Evolutionary conservation across 2,113 vertebrate species (phyloP), one percentile per base, ranked within the genome.

Genomic region (Antennarius striatus): DNA sequence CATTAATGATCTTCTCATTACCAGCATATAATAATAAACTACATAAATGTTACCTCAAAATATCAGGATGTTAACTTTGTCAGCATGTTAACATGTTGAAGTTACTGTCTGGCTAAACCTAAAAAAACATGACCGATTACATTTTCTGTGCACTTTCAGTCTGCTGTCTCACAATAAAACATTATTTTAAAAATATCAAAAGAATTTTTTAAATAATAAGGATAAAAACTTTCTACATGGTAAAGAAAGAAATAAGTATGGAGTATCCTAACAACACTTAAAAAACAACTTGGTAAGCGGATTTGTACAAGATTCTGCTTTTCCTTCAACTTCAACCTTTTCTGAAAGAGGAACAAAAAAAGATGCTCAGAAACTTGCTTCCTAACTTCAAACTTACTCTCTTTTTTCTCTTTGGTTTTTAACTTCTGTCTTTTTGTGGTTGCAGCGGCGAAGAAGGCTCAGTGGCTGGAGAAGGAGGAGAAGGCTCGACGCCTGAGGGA

Each of bases 391-490:
- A n/a, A 1, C n/a, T 36, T 11, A 6, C 45, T 29, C 4, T 14
- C n/a, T 36, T 10, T 45, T 10, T 6, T 14, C n/a, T 36, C 10
- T 45, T 10, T 11, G 1, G 47, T 12, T 29, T 16, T 14, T 10
- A 40, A 74, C 40, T 1, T 3, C 29, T 63, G 1, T 42, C n/a
- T 81, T 16, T 64, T 22, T 63, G 32, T 63, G 52, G 50, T n/a
- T 15, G 16, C 78, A 99, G 97, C 95, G 3, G 92, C 92, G 60
- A 99, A 99, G 92, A 93, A 96, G 79, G 94, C 90, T 14, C 93
- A 98, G 88, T 99, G 97, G 97, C 89, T 99, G 92, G 95, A 97
- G 91, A 97, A 98, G 90, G 97, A 98, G 84, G 96, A 96, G 81
- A 96, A 95, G 68, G 97, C 96, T 6, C 91, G 94, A 2, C 86